Conservation (phyloP, 2,113 vertebrate species). For the Thymallus thymallus region DNA sequence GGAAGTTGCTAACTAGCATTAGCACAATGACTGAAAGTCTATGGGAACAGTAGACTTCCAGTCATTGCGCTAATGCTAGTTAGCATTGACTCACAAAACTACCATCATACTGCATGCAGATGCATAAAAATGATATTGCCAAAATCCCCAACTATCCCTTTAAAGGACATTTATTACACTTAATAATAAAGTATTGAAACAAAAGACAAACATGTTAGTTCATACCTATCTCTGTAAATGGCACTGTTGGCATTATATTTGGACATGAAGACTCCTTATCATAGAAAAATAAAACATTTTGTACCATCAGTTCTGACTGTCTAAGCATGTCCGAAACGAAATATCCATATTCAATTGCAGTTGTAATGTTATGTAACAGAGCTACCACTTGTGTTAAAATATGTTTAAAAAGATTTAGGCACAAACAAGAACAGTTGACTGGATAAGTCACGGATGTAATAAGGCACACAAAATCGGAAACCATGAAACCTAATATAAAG, state of each 20-base stretch:
- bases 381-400: background rate
- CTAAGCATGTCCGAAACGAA: background rate
- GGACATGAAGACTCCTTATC: too few relatives aligned
- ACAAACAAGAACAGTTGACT: background rate
- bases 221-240: background rate
- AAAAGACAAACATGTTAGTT: background rate
- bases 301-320: background rate
- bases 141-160: background rate
- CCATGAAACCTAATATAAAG: background rate
- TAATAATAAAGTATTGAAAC: background rate
- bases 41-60: too few relatives aligned
- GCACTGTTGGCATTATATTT: constrained; percentile 2
- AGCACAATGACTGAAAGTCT: too few relatives aligned
- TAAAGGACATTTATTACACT: constrained; percentile 7
- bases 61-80: too few relatives aligned
- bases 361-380: background rate
- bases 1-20: too few relatives aligned
- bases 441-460: constrained; percentile 23
- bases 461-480: constrained; percentile 26
- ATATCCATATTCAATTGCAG: background rate
- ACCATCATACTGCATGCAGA: too few relatives aligned
- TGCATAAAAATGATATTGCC: too few relatives aligned
- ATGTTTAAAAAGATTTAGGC: background rate
- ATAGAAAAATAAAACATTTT: background rate
- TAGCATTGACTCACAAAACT: too few relatives aligned